These are phyloP conservation scores for Tenebrio molitor DNA, from an alignment of 1,140 invertebrate genomes.

Conservation along the genomic window DNA sequence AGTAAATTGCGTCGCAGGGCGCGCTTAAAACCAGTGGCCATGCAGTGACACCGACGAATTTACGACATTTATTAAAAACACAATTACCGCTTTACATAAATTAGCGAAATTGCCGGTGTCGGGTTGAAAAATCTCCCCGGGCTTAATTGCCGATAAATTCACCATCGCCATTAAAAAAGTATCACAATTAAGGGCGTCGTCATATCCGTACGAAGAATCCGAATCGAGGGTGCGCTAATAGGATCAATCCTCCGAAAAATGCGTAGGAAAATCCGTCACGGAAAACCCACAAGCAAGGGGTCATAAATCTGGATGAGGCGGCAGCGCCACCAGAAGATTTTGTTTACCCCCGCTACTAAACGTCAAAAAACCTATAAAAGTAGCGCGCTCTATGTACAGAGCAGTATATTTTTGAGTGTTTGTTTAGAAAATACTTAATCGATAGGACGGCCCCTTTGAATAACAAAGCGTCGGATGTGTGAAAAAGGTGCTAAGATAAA, in stretches of 20 bases:
- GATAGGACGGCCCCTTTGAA: conserved; percentile 35
- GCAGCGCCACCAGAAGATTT: conserved; percentile 25
- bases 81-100: conserved; percentile 22
- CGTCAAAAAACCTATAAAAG: conserved; percentile 30
- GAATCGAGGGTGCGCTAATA: conserved; percentile 2
- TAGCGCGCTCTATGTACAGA: conserved; percentile 26
- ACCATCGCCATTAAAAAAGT: not conserved
- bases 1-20: conserved; percentile 11
- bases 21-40: conserved; percentile 20
- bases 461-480: conserved; percentile 33
- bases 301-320: conserved; percentile 37
- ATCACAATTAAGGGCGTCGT: not conserved
- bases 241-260: conserved; percentile 16
- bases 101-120: not conserved
- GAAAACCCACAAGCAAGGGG: conserved; percentile 21
- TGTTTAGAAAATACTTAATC: conserved; percentile 41
- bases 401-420: conserved; percentile 32
- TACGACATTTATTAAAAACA: conserved; percentile 27
- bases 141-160: conserved; percentile 16
- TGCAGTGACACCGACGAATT: conserved; percentile 14
- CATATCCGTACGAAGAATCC: not conserved
- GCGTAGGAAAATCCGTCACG: conserved; percentile 29
- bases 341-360: conserved; percentile 37
- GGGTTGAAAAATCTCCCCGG: not conserved
- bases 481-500: conserved; percentile 38